Evolutionary conservation across 2,113 vertebrate genomes (phyloP).

Genomic region (Actinemys pallida): DNA sequence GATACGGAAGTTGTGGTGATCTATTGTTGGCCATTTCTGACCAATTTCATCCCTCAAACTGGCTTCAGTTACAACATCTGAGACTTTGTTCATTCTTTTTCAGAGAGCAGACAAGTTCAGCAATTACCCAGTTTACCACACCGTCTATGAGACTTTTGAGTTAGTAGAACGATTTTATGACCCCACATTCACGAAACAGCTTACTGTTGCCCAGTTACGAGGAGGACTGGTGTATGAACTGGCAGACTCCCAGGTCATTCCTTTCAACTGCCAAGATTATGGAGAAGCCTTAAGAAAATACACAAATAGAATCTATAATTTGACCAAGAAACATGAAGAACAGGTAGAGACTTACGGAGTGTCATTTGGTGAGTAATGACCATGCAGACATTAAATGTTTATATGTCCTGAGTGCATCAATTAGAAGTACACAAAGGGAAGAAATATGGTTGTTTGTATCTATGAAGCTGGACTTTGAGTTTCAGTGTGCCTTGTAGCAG

Average conservation of each 20-base stretch:
- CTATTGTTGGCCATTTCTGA: not conserved
- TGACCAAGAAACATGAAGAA: slow-evolving; percentile 80
- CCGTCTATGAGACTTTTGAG: slow-evolving; percentile 94
- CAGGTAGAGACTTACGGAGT: slow-evolving; percentile 79
- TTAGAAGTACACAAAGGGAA: not conserved
- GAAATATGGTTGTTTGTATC: not conserved
- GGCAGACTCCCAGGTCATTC: slow-evolving; percentile 88
- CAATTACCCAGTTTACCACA: slow-evolving; percentile 95
- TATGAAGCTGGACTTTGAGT: not conserved
- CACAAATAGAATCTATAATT: slow-evolving; percentile 79
- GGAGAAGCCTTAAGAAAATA: slow-evolving; percentile 86
- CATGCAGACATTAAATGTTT: not conserved
- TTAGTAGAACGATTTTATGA: slow-evolving; percentile 93
- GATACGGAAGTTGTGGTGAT: not conserved
- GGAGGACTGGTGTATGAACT: slow-evolving; percentile 88
- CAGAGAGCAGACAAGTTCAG: slow-evolving; percentile 93
- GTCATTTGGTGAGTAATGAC: slow-evolving; percentile 88
- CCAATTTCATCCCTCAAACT: not conserved
- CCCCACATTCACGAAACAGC: slow-evolving; percentile 88
- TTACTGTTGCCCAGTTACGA: slow-evolving; percentile 88
- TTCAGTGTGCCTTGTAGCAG: not conserved
- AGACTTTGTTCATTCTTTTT: slow-evolving; percentile 49
- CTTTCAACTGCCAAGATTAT: slow-evolving; percentile 89
- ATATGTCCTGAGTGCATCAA: not conserved
- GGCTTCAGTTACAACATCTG: slow-evolving; percentile 13